Percentiles rank a stretch among this genome's conserved stretches.
These are phyloP conservation scores for Carlito syrichta DNA, from an alignment of 2,113 vertebrate species.

Conservation along the genomic window DNA sequence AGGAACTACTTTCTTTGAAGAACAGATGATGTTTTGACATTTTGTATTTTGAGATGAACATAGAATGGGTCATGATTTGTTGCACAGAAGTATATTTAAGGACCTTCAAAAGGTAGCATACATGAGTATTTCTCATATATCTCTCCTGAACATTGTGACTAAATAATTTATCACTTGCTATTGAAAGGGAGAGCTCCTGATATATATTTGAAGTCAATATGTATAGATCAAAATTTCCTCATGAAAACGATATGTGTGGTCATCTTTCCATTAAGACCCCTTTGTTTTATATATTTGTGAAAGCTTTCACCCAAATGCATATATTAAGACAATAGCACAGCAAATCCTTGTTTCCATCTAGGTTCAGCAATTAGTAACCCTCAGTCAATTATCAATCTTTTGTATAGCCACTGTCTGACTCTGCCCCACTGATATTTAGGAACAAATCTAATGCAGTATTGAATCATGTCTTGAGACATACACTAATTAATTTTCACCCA, in stretches of 20 bases:
- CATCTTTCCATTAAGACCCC: neutral
- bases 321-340: neutral
- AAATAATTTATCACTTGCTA: neutral
- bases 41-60: neutral
- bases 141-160: neutral
- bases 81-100: neutral
- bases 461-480: neutral
- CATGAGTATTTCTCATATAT: no score
- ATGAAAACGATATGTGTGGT: neutral
- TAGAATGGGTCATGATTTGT: neutral
- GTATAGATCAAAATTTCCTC: neutral
- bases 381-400: neutral
- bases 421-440: neutral
- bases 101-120: neutral
- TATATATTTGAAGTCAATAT: neutral
- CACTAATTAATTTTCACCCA: neutral
- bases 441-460: neutral
- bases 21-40: neutral
- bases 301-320: neutral
- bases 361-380: neutral
- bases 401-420: neutral
- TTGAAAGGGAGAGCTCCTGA: neutral
- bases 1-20: neutral
- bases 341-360: neutral
- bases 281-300: neutral